phyloP scores from a whole-genome alignment of 1,140 invertebrate species.

The Caenorhabditis brenneri region DNA sequence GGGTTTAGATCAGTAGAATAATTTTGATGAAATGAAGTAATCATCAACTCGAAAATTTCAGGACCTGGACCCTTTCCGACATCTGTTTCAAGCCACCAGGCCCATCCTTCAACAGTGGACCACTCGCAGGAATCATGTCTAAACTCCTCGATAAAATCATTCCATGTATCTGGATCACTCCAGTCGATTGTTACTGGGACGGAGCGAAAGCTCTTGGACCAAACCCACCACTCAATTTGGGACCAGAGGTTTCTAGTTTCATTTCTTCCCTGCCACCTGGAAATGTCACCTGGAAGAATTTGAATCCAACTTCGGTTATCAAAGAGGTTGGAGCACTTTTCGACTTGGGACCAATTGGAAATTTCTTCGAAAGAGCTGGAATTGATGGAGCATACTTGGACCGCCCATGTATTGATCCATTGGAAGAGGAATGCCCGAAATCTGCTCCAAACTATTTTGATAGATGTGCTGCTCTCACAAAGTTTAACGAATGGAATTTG shows the following conservation, averaged over 20 bases:
- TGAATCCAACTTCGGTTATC: conserved; percentile 64
- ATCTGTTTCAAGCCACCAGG: conserved; percentile 70
- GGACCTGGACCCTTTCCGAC: conserved; percentile 68
- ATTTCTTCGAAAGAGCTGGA: conserved; percentile 74
- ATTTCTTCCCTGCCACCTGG: conserved; percentile 62
- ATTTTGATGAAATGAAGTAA: background rate
- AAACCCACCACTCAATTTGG: conserved; percentile 54
- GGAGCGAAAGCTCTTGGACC: conserved; percentile 82
- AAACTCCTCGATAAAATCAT: conserved; percentile 75
- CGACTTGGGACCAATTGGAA: conserved; percentile 63
- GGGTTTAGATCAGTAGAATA: too few relatives aligned
- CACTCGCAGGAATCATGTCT: conserved; percentile 58
- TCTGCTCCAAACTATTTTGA: conserved; percentile 86
- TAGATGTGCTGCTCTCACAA: conserved; percentile 56
- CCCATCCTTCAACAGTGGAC: conserved; percentile 55
- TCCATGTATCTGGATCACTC: conserved; percentile 94
- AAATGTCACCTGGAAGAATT: conserved; percentile 69
- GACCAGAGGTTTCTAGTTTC: conserved; percentile 50
- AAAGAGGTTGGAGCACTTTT: conserved; percentile 61
- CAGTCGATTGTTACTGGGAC: conserved; percentile 99
- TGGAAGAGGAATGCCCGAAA: conserved; percentile 85
- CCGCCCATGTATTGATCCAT: conserved; percentile 92
- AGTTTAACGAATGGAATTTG: conserved; percentile 55
- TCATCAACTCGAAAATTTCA: conserved; percentile 29
- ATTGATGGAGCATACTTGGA: conserved; percentile 92